Evolutionary conservation across 2,797 vertebrate species (phyloP).

Genomic region (Poeciliopsis gracilis): DNA sequence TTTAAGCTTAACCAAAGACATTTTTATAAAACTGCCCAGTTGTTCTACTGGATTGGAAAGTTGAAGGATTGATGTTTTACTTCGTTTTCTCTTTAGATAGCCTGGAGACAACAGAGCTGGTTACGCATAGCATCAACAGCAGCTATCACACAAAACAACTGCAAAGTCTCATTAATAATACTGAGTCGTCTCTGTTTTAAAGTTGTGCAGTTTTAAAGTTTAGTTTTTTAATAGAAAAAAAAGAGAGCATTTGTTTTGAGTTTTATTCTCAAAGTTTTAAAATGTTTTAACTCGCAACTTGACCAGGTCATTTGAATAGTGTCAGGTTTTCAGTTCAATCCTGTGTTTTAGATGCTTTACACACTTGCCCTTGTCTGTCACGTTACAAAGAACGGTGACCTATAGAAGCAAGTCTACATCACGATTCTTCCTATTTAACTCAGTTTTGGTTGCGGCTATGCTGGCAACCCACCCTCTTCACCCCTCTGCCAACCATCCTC

Average conservation of each 20-base stretch:
- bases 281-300: conserved; percentile 37
- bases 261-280: conserved; percentile 73
- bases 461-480: conserved; percentile 66
- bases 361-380: conserved; percentile 35
- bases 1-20: not conserved
- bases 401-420: conserved; percentile 48
- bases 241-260: conserved; percentile 50
- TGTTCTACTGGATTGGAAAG: not conserved
- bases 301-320: conserved; percentile 38
- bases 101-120: not conserved
- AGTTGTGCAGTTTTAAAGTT: not conserved
- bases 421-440: conserved; percentile 27
- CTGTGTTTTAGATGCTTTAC: conserved; percentile 11
- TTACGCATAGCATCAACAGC: not conserved
- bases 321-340: conserved; percentile 38
- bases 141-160: not conserved
- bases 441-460: conserved; percentile 59
- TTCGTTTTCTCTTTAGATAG: not conserved
- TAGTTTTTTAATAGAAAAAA: not conserved
- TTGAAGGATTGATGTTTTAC: not conserved
- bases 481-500: conserved; percentile 40
- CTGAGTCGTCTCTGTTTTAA: not conserved
- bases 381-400: conserved; percentile 42
- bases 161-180: not conserved
- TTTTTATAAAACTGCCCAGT: not conserved